A percentile compares a stretch with the other conserved stretches of the same genome.
phyloP scores from a whole-genome alignment of 2,113 vertebrate genomes.

The Oryzias melastigma region DNA sequence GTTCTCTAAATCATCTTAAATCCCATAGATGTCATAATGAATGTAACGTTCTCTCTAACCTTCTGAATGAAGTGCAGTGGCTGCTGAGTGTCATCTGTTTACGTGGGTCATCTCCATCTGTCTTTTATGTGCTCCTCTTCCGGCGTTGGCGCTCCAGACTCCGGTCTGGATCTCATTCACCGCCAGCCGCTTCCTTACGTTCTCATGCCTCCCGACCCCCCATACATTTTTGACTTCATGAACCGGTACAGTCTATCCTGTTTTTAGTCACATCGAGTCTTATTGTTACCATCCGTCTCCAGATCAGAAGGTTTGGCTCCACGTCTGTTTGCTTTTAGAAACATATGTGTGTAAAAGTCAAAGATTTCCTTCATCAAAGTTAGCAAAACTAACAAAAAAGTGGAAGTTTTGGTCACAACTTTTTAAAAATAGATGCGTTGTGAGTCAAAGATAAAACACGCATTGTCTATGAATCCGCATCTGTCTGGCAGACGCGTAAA shows the following conservation, averaged over 20 bases:
- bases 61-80: neutral
- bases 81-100: slow-evolving; percentile 19
- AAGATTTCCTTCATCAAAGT: neutral
- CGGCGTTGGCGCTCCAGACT: neutral
- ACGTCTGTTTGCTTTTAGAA: slow-evolving; percentile 37
- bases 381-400: neutral
- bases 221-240: slow-evolving; percentile 14
- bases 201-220: slow-evolving; percentile 8
- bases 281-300: slow-evolving; percentile 6
- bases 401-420: neutral
- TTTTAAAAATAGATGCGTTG: no score
- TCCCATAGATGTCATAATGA: neutral
- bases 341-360: slow-evolving; percentile 2
- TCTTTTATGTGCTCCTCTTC: slow-evolving; percentile 29
- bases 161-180: slow-evolving; percentile 27
- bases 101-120: neutral
- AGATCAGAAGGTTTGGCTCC: slow-evolving; percentile 21
- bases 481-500: slow-evolving; percentile 15
- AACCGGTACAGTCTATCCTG: slow-evolving; percentile 7
- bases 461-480: slow-evolving; percentile 10
- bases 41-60: no score
- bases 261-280: slow-evolving; percentile 20
- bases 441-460: no score
- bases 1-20: no score
- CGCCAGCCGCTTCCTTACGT: slow-evolving; percentile 9